Evolutionary conservation across 1,140 invertebrate species (phyloP), one percentile per base, ranked within the genome.

Genomic region (Sycophila sp.): DNA sequence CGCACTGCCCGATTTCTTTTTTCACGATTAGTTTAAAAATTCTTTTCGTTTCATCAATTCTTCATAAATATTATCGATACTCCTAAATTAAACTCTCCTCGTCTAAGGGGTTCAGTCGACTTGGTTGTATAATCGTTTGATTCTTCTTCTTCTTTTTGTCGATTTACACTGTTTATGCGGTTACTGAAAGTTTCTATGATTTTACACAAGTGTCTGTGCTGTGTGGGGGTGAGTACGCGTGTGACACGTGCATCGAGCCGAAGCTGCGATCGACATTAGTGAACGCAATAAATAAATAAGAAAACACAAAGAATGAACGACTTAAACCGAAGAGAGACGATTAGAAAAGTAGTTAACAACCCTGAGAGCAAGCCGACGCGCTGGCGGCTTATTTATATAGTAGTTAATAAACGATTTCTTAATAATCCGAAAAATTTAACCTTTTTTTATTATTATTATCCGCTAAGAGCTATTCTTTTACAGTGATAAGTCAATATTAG

Each of bases 401-500:
- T 77, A 79, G 72, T 69, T 55, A 69, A 69, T 69, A 63, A 69
- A 63, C 58, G 67, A 69, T 69, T 51, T 38, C 49, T 69, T 63
- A 69, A 63, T 69, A 62, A 69, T 69, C 58, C 58, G 19, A 69
- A 69, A 69, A 69, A 55, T 69, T 49, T 55, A 69, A 19, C 40
- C 40, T 78, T 80, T 80, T 63, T 77, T n/a, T n/a, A n/a, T n/a
- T n/a, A n/a, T n/a, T n/a, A n/a, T n/a, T n/a, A n/a, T n/a, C n/a
- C n/a, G n/a, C 80, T 83, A 81, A 79, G 69, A 80, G 55, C 80
- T 82, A 83, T 51, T 65, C 75, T 79, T 64, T 83, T 81, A 80
- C 71, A 72, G 78, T 78, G 74, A 81, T 81, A 80, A 83, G 78
- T 84, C 76, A 75, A 71, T 74, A 72, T 68, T 66, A 59, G 58